Base-by-base conservation (phyloP, 2,888 invertebrate species). In the Lampropteryx suffumata region DNA sequence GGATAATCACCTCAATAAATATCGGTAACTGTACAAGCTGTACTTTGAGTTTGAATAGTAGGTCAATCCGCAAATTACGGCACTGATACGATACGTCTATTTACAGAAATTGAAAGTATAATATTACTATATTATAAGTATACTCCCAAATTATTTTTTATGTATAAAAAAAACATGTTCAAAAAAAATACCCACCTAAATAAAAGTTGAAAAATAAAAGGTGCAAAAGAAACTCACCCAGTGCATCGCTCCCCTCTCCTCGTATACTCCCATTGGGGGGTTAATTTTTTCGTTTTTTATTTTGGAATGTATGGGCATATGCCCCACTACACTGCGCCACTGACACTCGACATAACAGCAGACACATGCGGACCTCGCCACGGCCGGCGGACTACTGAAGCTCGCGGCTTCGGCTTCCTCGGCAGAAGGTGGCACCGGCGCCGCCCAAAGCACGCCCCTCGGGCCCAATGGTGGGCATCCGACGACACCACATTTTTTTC, bases 211-310 rank as follows among this genome's bases (percentile, higher is more conserved):
- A 39, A 43, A 57, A 34, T 45, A 42, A 44, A 9, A n/a, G n/a
- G n/a, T n/a, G n/a, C 32, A 43, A 35, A 50, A 34, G 10, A n/a
- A 26, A 27, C 94, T 93, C 91, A 96, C 96, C 96, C 96, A 96
- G 94, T 96, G 96, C 96, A 96, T 96, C 94, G 94, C 94, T 93
- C 94, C 94, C 92, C 93, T 92, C 92, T 95, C 95, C 93, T 95
- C 95, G 94, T 95, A 96, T 92, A 96, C 95, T 95, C 96, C 96
- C 96, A 96, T 96, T 95, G 95, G 95, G 93, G 91, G 92, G 82
- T 91, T 82, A 86, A 88, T 88, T 80, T 82, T 88, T 81, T 82
- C 82, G 88, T 85, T 84, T 83, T 82, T 76, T 83, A 84, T 85
- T 84, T 83, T 84, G 83, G 85, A 88, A 85, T 80, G 81, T 78